These are phyloP conservation scores for Scartelaos histophorus DNA, from an alignment of 2,113 vertebrate species.

Conservation along the genomic window DNA sequence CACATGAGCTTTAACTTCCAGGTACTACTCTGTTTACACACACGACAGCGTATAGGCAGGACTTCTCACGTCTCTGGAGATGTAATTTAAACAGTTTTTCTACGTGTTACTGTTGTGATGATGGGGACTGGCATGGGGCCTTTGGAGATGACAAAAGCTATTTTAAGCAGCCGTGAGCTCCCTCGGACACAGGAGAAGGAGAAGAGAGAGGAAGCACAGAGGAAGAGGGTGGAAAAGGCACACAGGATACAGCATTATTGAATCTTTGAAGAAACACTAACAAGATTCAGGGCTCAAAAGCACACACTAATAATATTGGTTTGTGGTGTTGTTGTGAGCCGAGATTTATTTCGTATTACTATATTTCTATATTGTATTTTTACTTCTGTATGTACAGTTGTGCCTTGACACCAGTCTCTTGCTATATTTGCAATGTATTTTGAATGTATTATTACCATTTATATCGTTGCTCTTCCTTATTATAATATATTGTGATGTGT, in stretches of 20 bases:
- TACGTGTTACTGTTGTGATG: conserved; percentile 39
- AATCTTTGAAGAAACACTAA: background rate
- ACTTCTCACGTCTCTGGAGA: conserved; percentile 24
- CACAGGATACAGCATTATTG: background rate
- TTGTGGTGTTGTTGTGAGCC: background rate
- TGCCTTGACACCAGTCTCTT: too few relatives aligned
- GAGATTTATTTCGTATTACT: background rate
- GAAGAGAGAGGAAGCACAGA: conserved; percentile 17
- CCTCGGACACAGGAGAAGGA: conserved; percentile 24
- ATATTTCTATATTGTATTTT: too few relatives aligned
- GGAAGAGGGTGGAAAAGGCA: background rate
- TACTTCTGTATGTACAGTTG: too few relatives aligned
- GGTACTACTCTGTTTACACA: background rate
- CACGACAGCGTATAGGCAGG: background rate
- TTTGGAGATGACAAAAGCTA: conserved; percentile 61
- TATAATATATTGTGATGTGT: too few relatives aligned
- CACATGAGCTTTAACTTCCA: background rate
- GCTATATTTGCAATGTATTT: too few relatives aligned
- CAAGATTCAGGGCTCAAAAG: background rate
- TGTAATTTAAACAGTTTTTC: background rate
- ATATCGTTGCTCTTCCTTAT: too few relatives aligned
- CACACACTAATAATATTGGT: background rate
- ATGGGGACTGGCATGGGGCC: conserved; percentile 39
- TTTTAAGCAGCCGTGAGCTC: conserved; percentile 64
- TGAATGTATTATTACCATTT: too few relatives aligned